Conservation (phyloP, 2,797 vertebrate genomes). For the Leptodactylus fallax region DNA sequence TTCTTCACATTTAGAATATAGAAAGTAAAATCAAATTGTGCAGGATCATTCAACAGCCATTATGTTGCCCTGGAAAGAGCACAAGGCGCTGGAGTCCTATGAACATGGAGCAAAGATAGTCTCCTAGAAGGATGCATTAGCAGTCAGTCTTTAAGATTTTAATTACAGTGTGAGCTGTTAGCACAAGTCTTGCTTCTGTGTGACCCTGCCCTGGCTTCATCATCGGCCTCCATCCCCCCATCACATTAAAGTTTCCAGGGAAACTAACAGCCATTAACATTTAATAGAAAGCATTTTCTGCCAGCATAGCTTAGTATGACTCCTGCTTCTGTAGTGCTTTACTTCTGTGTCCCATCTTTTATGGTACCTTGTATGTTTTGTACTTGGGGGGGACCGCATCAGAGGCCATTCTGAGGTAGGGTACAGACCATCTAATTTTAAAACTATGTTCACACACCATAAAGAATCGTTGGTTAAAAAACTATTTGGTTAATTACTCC, state of each 20-base stretch:
- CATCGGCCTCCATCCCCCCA: not conserved
- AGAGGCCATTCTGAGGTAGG: no score
- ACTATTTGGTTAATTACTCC: no score
- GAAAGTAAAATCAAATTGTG: slow-evolving; percentile 10
- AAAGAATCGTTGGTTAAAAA: no score
- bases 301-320: not conserved
- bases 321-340: not conserved
- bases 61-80: not conserved
- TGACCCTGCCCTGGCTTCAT: not conserved
- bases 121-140: not conserved
- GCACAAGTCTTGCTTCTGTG: not conserved
- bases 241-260: not conserved
- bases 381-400: no score
- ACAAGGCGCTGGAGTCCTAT: not conserved
- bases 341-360: not conserved
- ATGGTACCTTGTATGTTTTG: not conserved
- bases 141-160: not conserved
- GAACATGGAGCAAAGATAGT: not conserved
- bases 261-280: not conserved
- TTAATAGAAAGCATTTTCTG: not conserved
- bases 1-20: slow-evolving; percentile 17
- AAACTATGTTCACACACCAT: no score
- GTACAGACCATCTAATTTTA: no score
- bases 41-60: slow-evolving; percentile 8
- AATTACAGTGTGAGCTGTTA: not conserved